Conservation (phyloP, 1,140 invertebrate species). For the Zaprionus camerounensis region DNA sequence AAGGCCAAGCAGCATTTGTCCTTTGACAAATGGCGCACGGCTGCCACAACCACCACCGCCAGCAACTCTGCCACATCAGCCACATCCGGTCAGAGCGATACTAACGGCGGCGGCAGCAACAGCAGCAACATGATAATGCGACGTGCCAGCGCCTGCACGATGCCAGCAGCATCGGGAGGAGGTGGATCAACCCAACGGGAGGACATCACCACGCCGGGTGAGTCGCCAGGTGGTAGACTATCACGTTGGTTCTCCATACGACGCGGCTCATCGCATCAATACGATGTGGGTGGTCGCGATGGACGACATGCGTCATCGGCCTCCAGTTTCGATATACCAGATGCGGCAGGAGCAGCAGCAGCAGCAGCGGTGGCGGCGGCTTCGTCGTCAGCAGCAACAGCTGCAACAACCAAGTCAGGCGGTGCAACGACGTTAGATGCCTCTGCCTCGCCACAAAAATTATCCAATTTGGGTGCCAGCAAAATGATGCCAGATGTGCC, state of each 20-base stretch:
- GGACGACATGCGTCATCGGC: slow-evolving; percentile 70
- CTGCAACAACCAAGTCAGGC: neutral
- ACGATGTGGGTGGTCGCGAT: slow-evolving; percentile 87
- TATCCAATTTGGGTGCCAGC: slow-evolving; percentile 63
- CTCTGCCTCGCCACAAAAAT: slow-evolving; percentile 64
- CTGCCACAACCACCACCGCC: slow-evolving; percentile 48
- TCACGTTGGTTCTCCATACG: slow-evolving; percentile 94
- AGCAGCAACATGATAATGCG: slow-evolving; percentile 75
- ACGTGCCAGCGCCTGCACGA: slow-evolving; percentile 75
- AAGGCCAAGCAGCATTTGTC: slow-evolving; percentile 84
- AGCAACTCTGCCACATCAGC: slow-evolving; percentile 57
- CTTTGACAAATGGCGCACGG: slow-evolving; percentile 84
- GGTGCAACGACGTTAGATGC: slow-evolving; percentile 41
- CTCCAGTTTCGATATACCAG: slow-evolving; percentile 78
- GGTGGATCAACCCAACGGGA: slow-evolving; percentile 48
- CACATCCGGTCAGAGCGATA: slow-evolving; percentile 61
- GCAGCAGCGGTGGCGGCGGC: neutral
- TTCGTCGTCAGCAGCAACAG: neutral
- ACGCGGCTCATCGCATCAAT: slow-evolving; percentile 91
- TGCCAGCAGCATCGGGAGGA: slow-evolving; percentile 84
- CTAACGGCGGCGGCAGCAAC: slow-evolving; percentile 20
- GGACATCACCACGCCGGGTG: slow-evolving; percentile 85
- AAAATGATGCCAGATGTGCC: slow-evolving; percentile 91
- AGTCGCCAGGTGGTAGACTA: slow-evolving; percentile 89
- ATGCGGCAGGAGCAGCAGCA: slow-evolving; percentile 34